A percentile compares a stretch with the other conserved stretches of the same genome.
phyloP scores from a whole-genome alignment of 2,888 invertebrate species.

The Amaurobius ferox region DNA sequence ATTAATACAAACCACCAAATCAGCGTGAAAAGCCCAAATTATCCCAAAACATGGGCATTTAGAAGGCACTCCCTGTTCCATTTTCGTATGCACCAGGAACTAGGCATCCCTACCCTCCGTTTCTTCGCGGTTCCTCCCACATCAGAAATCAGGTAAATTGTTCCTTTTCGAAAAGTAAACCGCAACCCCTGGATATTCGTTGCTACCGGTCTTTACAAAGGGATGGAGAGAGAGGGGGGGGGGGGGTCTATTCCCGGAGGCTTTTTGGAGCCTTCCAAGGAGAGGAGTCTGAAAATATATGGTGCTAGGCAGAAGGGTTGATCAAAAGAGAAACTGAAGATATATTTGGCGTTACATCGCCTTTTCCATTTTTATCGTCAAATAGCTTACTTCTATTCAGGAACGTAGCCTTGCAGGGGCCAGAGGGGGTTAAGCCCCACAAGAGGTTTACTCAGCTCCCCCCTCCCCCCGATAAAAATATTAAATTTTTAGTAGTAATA shows the following conservation, averaged over 20 bases:
- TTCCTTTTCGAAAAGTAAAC: slow-evolving; percentile 41
- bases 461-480: no score
- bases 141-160: slow-evolving; percentile 3
- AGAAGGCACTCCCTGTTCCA: neutral
- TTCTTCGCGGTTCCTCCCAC: slow-evolving; percentile 49
- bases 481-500: no score
- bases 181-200: slow-evolving; percentile 7
- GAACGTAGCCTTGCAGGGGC: no score
- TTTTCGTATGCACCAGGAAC: neutral
- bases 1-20: slow-evolving; percentile 12
- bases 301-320: neutral
- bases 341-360: slow-evolving; percentile 33
- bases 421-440: no score
- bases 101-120: neutral
- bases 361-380: no score
- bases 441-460: no score
- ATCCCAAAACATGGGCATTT: neutral
- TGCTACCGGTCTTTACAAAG: slow-evolving; percentile 66
- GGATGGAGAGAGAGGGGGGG: no score
- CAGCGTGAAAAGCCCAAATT: slow-evolving; percentile 13
- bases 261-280: neutral
- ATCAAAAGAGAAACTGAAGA: neutral
- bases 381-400: no score
- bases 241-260: neutral
- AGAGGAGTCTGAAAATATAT: slow-evolving; percentile 56